Percentiles rank a stretch among this genome's conserved stretches.
Conservation (phyloP, 2,888 invertebrate species). For the Caenorhabditis sp. region DNA sequence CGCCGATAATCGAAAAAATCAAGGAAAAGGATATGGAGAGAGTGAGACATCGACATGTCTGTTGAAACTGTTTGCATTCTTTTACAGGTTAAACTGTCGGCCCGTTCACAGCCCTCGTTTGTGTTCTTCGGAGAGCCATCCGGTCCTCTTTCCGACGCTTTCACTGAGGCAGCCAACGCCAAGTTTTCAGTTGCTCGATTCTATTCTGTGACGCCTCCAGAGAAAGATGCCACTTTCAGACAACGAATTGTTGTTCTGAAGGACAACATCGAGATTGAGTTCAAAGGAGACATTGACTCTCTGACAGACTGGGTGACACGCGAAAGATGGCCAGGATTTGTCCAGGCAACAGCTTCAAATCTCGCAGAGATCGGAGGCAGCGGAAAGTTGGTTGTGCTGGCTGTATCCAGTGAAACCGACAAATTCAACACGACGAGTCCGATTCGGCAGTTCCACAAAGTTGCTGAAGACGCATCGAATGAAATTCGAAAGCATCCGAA, state of each 20-base stretch:
- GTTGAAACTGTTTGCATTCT: no score
- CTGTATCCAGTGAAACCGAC: conserved; percentile 70
- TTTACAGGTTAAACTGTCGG: conserved; percentile 37
- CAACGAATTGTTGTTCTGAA: conserved; percentile 71
- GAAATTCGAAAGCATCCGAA: conserved; percentile 59
- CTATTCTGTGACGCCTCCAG: conserved; percentile 50
- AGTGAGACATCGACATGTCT: no score
- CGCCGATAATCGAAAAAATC: conserved; percentile 70
- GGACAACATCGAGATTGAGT: conserved; percentile 70
- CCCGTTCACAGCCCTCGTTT: conserved; percentile 54
- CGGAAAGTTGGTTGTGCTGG: conserved; percentile 78
- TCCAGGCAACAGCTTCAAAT: conserved; percentile 74
- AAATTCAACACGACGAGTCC: conserved; percentile 58
- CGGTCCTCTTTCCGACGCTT: conserved; percentile 37
- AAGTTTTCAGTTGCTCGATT: conserved; percentile 63
- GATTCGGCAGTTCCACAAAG: conserved; percentile 67
- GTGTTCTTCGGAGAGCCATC: conserved; percentile 45
- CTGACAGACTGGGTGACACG: conserved; percentile 74
- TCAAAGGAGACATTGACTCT: conserved; percentile 45
- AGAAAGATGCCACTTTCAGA: conserved; percentile 36
- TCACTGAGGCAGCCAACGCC: conserved; percentile 34
- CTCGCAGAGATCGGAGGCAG: conserved; percentile 76
- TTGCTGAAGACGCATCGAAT: conserved; percentile 67
- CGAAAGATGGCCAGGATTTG: conserved; percentile 80
- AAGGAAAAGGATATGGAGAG: conserved; percentile 57